These are phyloP conservation scores for Platichthys stellatus DNA, from an alignment of 2,113 vertebrate species.

Conservation along the genomic window DNA sequence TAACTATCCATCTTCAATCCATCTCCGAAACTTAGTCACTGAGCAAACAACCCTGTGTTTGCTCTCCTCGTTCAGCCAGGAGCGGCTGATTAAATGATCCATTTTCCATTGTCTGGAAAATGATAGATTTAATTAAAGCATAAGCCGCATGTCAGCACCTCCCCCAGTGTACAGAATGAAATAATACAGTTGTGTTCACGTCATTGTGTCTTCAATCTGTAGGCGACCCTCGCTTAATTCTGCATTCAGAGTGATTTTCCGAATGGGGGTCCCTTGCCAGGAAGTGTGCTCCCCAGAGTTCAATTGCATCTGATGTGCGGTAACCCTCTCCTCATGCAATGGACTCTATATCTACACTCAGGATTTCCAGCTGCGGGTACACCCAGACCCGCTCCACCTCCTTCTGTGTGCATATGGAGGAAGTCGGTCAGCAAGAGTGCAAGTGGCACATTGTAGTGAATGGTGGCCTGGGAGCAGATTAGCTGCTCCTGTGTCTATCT, in stretches of 20 bases:
- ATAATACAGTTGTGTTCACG: slow-evolving; percentile 58
- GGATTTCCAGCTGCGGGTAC: slow-evolving; percentile 73
- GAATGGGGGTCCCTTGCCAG: slow-evolving; percentile 38
- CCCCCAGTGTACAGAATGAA: slow-evolving; percentile 53
- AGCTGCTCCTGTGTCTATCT: slow-evolving; percentile 78
- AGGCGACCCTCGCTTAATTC: slow-evolving; percentile 31
- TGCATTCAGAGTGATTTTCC: slow-evolving; percentile 39
- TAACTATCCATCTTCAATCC: slow-evolving; percentile 68
- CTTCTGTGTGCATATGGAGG: slow-evolving; percentile 55
- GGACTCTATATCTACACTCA: slow-evolving; percentile 58
- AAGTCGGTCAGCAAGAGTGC: slow-evolving; percentile 76
- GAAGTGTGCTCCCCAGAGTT: slow-evolving; percentile 60
- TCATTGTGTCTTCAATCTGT: slow-evolving; percentile 39
- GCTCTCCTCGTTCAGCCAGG: slow-evolving; percentile 70
- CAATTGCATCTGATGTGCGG: slow-evolving; percentile 51
- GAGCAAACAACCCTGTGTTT: slow-evolving; percentile 79
- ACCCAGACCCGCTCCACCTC: slow-evolving; percentile 54
- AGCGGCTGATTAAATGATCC: slow-evolving; percentile 73
- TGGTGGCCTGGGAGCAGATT: slow-evolving; percentile 75
- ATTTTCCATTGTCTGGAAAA: slow-evolving; percentile 78
- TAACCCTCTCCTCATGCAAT: slow-evolving; percentile 50
- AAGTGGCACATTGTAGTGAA: slow-evolving; percentile 72
- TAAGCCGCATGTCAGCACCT: slow-evolving; percentile 70
- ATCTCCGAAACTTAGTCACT: slow-evolving; percentile 79
- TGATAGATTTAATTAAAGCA: slow-evolving; percentile 68